Evolutionary conservation across 2,888 invertebrate genomes (phyloP).

Genomic region (Cosmia trapezina): DNA sequence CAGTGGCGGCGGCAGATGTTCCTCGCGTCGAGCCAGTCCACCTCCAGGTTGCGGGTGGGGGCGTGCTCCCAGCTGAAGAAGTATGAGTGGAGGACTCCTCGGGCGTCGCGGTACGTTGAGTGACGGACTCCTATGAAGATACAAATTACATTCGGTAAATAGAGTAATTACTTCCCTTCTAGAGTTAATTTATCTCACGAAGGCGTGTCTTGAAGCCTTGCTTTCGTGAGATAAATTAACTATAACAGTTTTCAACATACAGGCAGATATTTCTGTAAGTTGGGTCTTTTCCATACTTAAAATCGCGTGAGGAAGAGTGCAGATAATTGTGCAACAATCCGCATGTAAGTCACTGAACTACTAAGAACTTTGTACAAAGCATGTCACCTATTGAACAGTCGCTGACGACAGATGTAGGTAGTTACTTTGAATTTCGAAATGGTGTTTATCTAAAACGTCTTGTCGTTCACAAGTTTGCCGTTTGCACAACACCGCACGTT

Average conservation of each 20-base stretch:
- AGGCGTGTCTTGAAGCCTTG: too few species aligned
- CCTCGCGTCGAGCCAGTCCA: slow-evolving; percentile 97
- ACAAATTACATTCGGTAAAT: slow-evolving; percentile 24
- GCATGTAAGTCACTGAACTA: slow-evolving; percentile 64
- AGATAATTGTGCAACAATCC: slow-evolving; percentile 55
- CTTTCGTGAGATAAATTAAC: too few species aligned
- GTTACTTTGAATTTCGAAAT: slow-evolving; percentile 78
- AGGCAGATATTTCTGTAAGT: too few species aligned
- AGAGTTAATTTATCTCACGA: too few species aligned
- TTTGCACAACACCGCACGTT: slow-evolving; percentile 77
- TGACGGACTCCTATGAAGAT: slow-evolving; percentile 94
- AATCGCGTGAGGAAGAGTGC: slow-evolving; percentile 12
- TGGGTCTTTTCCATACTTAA: not conserved
- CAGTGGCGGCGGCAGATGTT: slow-evolving; percentile 98
- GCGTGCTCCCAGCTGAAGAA: slow-evolving; percentile 98
- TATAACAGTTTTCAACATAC: not conserved
- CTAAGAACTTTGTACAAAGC: slow-evolving; percentile 69
- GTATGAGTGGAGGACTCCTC: slow-evolving; percentile 97
- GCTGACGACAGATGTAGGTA: slow-evolving; percentile 76
- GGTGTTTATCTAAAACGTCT: slow-evolving; percentile 77
- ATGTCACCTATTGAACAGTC: slow-evolving; percentile 71
- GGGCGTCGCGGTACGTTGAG: slow-evolving; percentile 96
- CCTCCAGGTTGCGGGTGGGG: slow-evolving; percentile 95
- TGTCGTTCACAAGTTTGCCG: slow-evolving; percentile 76
- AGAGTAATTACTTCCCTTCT: not conserved